Evolutionary conservation across 2,113 vertebrate species (phyloP).

Genomic region (Phylloscopus trochiloides): DNA sequence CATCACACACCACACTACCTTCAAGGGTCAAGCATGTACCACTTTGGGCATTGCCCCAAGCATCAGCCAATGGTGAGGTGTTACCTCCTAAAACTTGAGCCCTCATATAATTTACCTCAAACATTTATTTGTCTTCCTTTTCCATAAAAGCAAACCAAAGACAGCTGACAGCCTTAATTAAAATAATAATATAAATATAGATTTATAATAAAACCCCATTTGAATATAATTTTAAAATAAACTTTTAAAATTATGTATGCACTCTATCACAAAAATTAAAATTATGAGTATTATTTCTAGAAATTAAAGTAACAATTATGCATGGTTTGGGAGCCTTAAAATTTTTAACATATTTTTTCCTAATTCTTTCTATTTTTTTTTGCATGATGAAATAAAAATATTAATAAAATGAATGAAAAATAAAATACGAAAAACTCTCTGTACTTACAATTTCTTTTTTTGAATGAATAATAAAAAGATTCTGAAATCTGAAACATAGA

Average conservation of each 20-base stretch:
- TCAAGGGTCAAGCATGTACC: background rate
- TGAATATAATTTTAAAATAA: background rate
- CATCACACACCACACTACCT: background rate
- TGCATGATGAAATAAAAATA: background rate
- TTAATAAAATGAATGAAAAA: background rate
- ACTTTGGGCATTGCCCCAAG: background rate
- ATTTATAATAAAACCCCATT: background rate
- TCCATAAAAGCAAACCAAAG: background rate
- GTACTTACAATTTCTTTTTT: background rate
- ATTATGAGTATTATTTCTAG: background rate
- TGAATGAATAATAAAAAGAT: background rate
- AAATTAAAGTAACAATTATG: background rate
- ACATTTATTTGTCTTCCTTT: background rate
- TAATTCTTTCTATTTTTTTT: background rate
- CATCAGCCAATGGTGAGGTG: background rate
- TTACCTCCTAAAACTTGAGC: background rate
- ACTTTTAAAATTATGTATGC: background rate
- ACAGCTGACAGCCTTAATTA: background rate
- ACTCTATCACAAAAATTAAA: background rate
- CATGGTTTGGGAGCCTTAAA: background rate
- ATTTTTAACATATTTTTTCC: background rate
- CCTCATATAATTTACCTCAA: background rate
- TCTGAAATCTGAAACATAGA: background rate
- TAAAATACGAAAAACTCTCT: background rate
- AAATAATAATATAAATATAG: background rate